Percentiles rank a stretch among this genome's conserved stretches.
These are phyloP conservation scores for Pristionchus pacificus DNA, from an alignment of 1,140 invertebrate species.

Conservation along the genomic window DNA sequence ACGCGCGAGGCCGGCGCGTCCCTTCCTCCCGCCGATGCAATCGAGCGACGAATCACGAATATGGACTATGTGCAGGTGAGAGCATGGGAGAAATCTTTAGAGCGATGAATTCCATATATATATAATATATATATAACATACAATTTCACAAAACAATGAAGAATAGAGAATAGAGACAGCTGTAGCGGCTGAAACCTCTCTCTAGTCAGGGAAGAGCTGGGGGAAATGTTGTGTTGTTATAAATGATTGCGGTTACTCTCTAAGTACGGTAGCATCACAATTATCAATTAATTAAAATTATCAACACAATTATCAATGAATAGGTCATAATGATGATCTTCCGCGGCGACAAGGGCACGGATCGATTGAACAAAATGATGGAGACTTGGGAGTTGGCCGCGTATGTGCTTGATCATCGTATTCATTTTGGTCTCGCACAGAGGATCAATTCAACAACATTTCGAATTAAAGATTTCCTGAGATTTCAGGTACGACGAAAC, in stretches of 20 bases:
- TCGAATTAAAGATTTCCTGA: conserved; percentile 33
- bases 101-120: too few relatives aligned
- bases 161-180: background rate
- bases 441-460: conserved; percentile 36
- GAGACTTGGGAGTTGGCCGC: conserved; percentile 42
- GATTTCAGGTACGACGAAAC: background rate
- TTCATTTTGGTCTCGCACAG: conserved; percentile 35
- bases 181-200: too few relatives aligned
- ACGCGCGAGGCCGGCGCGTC: conserved; percentile 18
- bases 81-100: too few relatives aligned
- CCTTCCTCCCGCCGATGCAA: conserved; percentile 7
- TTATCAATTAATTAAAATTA: background rate
- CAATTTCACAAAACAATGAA: background rate
- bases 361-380: conserved; percentile 25
- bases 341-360: conserved; percentile 39
- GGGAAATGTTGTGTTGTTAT: too few relatives aligned
- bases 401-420: too few relatives aligned
- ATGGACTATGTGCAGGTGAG: conserved; percentile 45
- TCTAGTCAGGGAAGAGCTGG: too few relatives aligned
- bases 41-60: conserved; percentile 41
- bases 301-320: conserved; percentile 10
- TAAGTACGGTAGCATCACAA: too few relatives aligned
- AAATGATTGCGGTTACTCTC: too few relatives aligned
- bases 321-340: conserved; percentile 46
- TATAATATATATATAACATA: too few relatives aligned